Conservation (phyloP, 1,140 invertebrate genomes). For the Tetragnatha versicolor region DNA sequence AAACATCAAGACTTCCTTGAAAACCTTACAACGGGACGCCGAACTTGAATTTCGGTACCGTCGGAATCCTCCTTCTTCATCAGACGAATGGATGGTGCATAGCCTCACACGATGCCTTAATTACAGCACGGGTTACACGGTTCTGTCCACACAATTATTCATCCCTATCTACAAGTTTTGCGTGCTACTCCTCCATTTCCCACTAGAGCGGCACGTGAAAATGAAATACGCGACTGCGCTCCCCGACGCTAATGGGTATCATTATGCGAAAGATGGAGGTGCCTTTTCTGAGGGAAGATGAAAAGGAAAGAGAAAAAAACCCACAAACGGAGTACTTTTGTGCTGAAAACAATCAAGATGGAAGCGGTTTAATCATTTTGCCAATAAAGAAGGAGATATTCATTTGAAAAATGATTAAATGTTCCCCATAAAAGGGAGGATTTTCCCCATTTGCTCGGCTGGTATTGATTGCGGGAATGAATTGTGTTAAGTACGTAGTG, state of each 20-base stretch:
- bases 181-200: too few relatives aligned
- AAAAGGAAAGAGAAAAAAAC: not conserved
- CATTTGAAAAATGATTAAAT: conserved; percentile 16
- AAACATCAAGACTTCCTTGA: too few relatives aligned
- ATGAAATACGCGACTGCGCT: conserved; percentile 1
- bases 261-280: not conserved
- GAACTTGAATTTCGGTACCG: not conserved
- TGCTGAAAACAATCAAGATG: not conserved
- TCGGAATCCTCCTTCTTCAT: not conserved
- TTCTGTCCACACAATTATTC: not conserved
- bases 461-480: not conserved
- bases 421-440: not conserved
- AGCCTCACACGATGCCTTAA: not conserved
- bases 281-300: not conserved
- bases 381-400: conserved; percentile 13
- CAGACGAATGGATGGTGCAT: too few relatives aligned
- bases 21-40: too few relatives aligned
- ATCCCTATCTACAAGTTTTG: too few relatives aligned
- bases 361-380: conserved; percentile 1
- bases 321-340: not conserved
- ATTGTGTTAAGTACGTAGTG: not conserved
- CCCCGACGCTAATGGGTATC: conserved; percentile 3
- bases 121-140: not conserved
- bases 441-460: not conserved
- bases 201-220: not conserved